A percentile compares a stretch with the other conserved stretches of the same genome.
phyloP scores from a whole-genome alignment of 2,888 invertebrate species.

The Drosophila maculinotata region DNA sequence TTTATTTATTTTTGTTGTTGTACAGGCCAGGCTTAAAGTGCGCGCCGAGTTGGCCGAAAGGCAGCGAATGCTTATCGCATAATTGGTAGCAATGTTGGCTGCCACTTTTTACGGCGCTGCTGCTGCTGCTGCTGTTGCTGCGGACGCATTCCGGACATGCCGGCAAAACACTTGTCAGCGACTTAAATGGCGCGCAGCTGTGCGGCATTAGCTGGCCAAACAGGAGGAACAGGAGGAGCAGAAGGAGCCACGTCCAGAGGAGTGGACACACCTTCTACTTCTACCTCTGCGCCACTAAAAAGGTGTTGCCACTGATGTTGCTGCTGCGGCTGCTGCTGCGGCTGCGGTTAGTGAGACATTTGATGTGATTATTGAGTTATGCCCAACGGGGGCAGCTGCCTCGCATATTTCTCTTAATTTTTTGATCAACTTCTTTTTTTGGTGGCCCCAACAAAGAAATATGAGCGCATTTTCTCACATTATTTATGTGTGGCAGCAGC shows the following conservation, averaged over 20 bases:
- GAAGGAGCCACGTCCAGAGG: slow-evolving; percentile 34
- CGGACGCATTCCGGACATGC: slow-evolving; percentile 72
- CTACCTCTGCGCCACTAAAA: slow-evolving; percentile 15
- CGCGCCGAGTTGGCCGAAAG: slow-evolving; percentile 47
- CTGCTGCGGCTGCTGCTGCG: slow-evolving; percentile 14
- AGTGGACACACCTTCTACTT: slow-evolving; percentile 68
- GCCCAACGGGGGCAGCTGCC: slow-evolving; percentile 78
- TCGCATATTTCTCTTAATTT: slow-evolving; percentile 75
- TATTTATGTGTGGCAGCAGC: slow-evolving; percentile 3
- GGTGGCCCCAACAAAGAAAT: slow-evolving; percentile 11
- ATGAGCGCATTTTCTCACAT: background rate
- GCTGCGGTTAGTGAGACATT: slow-evolving; percentile 67
- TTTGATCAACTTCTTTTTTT: slow-evolving; percentile 66
- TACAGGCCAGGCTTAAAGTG: slow-evolving; percentile 51
- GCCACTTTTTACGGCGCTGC: slow-evolving; percentile 66
- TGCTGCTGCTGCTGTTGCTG: slow-evolving; percentile 16
- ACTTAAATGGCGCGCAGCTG: slow-evolving; percentile 79
- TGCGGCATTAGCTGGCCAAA: slow-evolving; percentile 65
- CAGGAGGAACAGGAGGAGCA: background rate
- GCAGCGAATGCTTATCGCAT: slow-evolving; percentile 69
- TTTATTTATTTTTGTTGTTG: slow-evolving; percentile 1
- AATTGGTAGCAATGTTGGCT: slow-evolving; percentile 77
- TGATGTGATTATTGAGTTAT: slow-evolving; percentile 80
- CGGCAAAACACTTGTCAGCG: slow-evolving; percentile 79
- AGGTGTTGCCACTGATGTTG: slow-evolving; percentile 51